phyloP scores from a whole-genome alignment of 30 jellyfish, hydroid and myxozoan genomes.

The Chrysaora quinquecirrha region DNA sequence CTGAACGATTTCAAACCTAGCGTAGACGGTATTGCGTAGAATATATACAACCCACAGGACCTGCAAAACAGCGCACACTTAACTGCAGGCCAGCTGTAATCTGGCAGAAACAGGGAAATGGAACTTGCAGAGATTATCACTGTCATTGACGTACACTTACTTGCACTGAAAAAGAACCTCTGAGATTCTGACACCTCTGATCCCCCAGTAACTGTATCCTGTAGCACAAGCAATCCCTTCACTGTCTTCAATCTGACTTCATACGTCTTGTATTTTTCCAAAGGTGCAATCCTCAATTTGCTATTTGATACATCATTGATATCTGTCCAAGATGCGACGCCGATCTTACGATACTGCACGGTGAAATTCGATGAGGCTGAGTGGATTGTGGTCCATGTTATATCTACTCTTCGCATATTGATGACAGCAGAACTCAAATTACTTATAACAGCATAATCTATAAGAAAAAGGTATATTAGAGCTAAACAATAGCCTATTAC shows the following conservation, averaged over 20 bases:
- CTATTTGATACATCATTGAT: not conserved
- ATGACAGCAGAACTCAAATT: not conserved
- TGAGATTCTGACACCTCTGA: not conserved
- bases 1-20: too few species aligned
- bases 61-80: too few species aligned
- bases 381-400: slow-evolving; percentile 11
- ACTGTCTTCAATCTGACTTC: slow-evolving; percentile 10
- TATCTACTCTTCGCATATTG: slow-evolving; percentile 10
- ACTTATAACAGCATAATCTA: slow-evolving; percentile 28
- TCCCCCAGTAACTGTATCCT: not conserved
- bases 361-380: slow-evolving; percentile 25
- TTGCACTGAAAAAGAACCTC: not conserved
- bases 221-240: not conserved
- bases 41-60: too few species aligned
- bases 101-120: too few species aligned
- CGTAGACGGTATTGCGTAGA: too few species aligned
- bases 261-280: slow-evolving; percentile 13
- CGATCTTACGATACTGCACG: slow-evolving; percentile 26
- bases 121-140: too few species aligned
- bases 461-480: not conserved
- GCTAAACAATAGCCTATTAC: not conserved
- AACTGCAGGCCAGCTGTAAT: too few species aligned
- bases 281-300: not conserved
- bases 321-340: slow-evolving; percentile 6
- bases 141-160: too few species aligned